These are phyloP conservation scores for Synodontis membranacea DNA, from an alignment of 2,113 vertebrate species.

Conservation along the genomic window DNA sequence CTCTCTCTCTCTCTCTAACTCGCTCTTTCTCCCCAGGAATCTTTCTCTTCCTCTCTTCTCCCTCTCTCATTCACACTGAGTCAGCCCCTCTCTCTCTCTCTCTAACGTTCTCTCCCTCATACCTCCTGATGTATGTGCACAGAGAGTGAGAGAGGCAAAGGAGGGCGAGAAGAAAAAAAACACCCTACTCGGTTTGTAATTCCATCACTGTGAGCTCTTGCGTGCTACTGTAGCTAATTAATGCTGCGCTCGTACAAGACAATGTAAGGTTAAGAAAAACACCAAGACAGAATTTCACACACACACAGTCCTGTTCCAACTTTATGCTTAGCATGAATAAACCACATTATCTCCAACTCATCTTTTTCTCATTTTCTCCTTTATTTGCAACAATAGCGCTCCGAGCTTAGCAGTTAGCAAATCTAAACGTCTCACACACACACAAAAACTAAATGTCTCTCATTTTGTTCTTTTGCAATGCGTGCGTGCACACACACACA, in stretches of 20 bases:
- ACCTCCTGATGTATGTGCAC: not conserved
- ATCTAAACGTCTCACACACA: not conserved
- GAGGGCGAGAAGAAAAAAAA: not conserved
- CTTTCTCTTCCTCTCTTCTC: not conserved
- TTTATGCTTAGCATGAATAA: not conserved
- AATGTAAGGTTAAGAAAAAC: not conserved
- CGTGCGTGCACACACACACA: too few species aligned
- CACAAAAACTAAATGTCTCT: not conserved
- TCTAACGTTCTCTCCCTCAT: conserved; percentile 4
- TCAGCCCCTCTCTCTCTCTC: not conserved
- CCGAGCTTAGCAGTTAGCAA: not conserved
- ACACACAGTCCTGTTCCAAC: not conserved
- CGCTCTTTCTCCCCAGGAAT: not conserved
- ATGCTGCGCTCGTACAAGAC: not conserved
- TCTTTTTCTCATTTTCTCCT: conserved; percentile 1
- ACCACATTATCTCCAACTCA: conserved; percentile 9
- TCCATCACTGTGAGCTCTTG: not conserved
- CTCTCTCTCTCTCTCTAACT: conserved; percentile 4
- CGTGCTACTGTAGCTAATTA: not conserved
- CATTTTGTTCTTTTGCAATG: not conserved
- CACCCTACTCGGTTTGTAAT: not conserved
- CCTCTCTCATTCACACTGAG: not conserved
- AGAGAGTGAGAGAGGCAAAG: not conserved
- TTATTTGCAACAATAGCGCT: not conserved
- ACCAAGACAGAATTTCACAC: not conserved